Conservation (phyloP, 2,113 vertebrate species). For the Cryptotis parvus region DNA sequence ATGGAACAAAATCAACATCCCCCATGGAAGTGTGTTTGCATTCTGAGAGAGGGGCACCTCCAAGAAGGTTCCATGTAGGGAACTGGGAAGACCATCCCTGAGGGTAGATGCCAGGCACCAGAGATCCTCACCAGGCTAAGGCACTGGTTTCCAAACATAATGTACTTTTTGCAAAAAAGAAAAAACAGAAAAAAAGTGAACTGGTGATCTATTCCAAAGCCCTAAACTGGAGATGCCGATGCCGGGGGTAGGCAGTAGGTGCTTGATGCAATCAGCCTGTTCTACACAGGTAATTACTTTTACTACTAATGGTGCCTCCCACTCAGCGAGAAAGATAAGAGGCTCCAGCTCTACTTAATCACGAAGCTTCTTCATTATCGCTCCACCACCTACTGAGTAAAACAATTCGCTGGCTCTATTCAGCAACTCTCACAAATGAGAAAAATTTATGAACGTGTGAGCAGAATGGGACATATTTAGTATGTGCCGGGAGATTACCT, state of each 20-base stretch:
- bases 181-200: too few relatives aligned
- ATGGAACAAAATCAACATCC: background rate
- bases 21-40: constrained; percentile 38
- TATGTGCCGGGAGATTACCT: constrained; percentile 72
- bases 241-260: constrained; percentile 85
- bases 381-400: constrained; percentile 90
- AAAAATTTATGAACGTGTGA: constrained; percentile 89
- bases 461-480: constrained; percentile 73
- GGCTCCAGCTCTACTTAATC: constrained; percentile 93
- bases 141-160: constrained; percentile 78
- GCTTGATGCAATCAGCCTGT: constrained; percentile 90
- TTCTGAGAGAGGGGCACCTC: constrained; percentile 20
- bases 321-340: constrained; percentile 90
- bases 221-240: constrained; percentile 81
- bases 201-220: constrained; percentile 81
- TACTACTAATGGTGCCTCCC: constrained; percentile 95
- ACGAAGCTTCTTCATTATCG: constrained; percentile 91
- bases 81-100: constrained; percentile 43
- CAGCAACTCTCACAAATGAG: constrained; percentile 89
- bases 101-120: constrained; percentile 34
- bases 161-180: constrained; percentile 78
- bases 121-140: constrained; percentile 59
- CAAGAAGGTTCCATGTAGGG: constrained; percentile 2
- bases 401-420: constrained; percentile 89
- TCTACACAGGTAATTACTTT: constrained; percentile 94